These are phyloP conservation scores for Ondatra zibethicus DNA, from an alignment of 2,113 vertebrate genomes.

Conservation along the genomic window DNA sequence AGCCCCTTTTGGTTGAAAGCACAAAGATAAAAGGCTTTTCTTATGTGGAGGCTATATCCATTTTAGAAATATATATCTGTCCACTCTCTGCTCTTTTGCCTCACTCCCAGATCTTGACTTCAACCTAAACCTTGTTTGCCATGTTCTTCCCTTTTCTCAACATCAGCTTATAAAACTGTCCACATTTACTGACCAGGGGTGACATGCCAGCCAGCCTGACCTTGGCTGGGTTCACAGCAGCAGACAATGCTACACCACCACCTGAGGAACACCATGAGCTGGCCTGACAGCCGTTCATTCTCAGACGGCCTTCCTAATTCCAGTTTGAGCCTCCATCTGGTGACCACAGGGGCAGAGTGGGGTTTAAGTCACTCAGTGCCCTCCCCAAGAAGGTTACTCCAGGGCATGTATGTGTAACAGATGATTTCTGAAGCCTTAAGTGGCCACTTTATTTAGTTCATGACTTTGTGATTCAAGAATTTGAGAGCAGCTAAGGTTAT, in stretches of 20 bases:
- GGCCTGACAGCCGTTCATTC: neutral
- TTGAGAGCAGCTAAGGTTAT: neutral
- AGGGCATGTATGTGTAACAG: neutral
- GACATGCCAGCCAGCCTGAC: neutral
- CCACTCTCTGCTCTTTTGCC: neutral
- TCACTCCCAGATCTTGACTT: neutral
- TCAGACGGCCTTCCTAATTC: neutral
- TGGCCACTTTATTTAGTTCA: neutral
- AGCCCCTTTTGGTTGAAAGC: neutral
- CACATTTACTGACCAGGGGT: neutral
- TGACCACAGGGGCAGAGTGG: neutral
- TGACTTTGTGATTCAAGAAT: slow-evolving; percentile 10
- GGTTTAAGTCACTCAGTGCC: neutral
- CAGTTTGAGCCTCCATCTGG: neutral
- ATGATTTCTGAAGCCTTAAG: neutral
- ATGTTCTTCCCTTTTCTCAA: slow-evolving; percentile 13
- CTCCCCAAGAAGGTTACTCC: neutral
- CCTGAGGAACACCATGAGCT: accelerated
- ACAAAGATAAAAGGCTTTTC: neutral
- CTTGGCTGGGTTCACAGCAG: neutral
- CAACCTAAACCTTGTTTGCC: neutral
- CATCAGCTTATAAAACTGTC: neutral
- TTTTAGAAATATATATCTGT: neutral
- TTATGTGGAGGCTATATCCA: neutral
- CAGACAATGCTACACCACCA: accelerated